Percentiles rank a stretch among this genome's conserved stretches.
These are phyloP conservation scores for Phenganax marumi DNA, from an alignment of 92 coral and sea anemone genomes.

Conservation along the genomic window DNA sequence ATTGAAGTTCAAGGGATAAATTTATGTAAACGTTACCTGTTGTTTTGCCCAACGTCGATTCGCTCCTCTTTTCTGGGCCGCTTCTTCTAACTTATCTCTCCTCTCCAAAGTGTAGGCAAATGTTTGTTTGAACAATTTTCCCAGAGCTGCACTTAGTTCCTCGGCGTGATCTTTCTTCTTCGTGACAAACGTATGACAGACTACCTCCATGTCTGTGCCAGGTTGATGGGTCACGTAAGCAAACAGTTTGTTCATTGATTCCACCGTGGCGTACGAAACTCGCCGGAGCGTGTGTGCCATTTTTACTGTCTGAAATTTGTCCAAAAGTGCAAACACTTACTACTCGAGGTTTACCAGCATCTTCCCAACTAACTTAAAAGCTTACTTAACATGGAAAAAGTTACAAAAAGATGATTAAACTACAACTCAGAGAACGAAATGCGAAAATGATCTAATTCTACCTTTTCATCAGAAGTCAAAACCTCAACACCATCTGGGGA, in stretches of 20 bases:
- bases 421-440: neutral
- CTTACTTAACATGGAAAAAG: neutral
- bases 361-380: neutral
- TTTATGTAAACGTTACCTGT: neutral
- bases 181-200: constrained; percentile 34
- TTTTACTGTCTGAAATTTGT: constrained; percentile 64
- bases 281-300: constrained; percentile 96
- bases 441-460: constrained; percentile 2
- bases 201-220: constrained; percentile 36
- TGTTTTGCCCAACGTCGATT: constrained; percentile 43
- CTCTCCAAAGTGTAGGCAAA: constrained; percentile 39
- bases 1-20: too few relatives aligned
- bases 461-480: constrained; percentile 71
- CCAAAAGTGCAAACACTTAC: neutral
- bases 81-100: constrained; percentile 38
- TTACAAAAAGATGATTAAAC: neutral
- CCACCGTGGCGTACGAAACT: constrained; percentile 90
- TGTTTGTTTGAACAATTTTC: constrained; percentile 34
- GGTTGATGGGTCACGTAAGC: constrained; percentile 94
- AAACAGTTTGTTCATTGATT: constrained; percentile 78
- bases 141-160: constrained; percentile 40
- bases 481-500: constrained; percentile 89
- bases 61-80: constrained; percentile 38
- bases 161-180: constrained; percentile 42
- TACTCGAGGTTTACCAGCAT: neutral